phyloP scores from a whole-genome alignment of 2,888 invertebrate genomes.

The Acleris sparsana region DNA sequence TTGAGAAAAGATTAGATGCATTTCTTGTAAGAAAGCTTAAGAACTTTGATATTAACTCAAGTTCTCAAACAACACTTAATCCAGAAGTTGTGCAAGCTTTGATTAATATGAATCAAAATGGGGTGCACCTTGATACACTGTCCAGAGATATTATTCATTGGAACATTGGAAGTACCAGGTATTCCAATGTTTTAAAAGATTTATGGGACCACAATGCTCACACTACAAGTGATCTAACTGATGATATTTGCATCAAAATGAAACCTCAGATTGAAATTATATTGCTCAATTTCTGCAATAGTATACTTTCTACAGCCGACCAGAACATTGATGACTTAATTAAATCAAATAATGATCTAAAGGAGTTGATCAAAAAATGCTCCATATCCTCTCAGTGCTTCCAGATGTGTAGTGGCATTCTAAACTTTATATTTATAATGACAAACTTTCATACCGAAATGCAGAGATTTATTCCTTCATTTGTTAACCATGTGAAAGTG shows the following conservation, averaged over 20 bases:
- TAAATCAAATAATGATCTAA: constrained; percentile 42
- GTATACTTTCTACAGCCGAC: constrained; percentile 46
- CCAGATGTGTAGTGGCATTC: constrained; percentile 62
- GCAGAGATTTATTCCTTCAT: constrained; percentile 54
- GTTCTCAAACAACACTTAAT: constrained; percentile 48
- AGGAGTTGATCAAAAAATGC: constrained; percentile 53
- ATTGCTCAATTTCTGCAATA: constrained; percentile 51
- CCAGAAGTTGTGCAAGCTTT: constrained; percentile 69
- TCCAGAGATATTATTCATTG: constrained; percentile 59
- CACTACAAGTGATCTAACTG: constrained; percentile 40
- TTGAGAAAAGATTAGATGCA: constrained; percentile 58
- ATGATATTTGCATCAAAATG: constrained; percentile 63
- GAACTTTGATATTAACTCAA: constrained; percentile 52
- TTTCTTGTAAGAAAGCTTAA: constrained; percentile 61
- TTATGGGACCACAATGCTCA: constrained; percentile 53
- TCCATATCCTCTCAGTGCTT: constrained; percentile 62
- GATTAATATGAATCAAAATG: constrained; percentile 59
- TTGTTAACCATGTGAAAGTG: constrained; percentile 54
- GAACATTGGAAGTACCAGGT: constrained; percentile 48
- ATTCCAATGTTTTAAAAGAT: constrained; percentile 51
- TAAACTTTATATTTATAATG: constrained; percentile 62
- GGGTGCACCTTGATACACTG: constrained; percentile 44
- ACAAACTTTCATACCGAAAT: constrained; percentile 57
- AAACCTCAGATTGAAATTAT: constrained; percentile 62
- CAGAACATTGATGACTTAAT: constrained; percentile 47